phyloP scores from a whole-genome alignment of 2,888 invertebrate species.

The Amphipoea oculea region DNA sequence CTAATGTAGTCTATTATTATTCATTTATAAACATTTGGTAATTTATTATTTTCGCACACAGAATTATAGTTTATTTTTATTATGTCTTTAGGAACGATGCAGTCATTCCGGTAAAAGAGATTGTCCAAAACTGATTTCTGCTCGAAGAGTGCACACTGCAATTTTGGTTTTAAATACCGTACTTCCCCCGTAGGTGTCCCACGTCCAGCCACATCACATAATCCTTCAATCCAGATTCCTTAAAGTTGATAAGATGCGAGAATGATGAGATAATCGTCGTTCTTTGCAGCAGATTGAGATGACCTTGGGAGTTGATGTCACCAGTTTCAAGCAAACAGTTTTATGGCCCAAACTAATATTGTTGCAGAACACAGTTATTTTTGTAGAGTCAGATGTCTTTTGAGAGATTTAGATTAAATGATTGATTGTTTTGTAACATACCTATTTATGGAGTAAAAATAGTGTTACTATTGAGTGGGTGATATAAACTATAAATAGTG shows the following conservation, averaged over 20 bases:
- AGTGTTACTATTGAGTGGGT: neutral
- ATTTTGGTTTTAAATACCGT: neutral
- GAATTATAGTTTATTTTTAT: neutral
- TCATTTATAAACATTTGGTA: neutral
- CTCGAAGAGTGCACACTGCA: neutral
- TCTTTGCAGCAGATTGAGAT: constrained; percentile 51
- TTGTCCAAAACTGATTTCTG: too few relatives aligned
- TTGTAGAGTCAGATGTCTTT: constrained; percentile 28
- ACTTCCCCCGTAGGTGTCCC: constrained; percentile 1
- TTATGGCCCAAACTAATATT: constrained; percentile 57
- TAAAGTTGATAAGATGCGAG: constrained; percentile 40
- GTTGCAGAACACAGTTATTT: constrained; percentile 35
- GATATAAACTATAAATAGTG: neutral
- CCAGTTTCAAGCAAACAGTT: constrained; percentile 51
- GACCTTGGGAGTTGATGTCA: constrained; percentile 65
- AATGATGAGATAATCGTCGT: constrained; percentile 61
- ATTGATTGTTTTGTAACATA: constrained; percentile 12
- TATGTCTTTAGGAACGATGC: neutral
- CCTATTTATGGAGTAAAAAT: neutral
- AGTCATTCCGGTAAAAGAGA: neutral
- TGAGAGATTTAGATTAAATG: constrained; percentile 24
- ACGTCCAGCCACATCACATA: constrained; percentile 35
- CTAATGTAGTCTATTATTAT: neutral
- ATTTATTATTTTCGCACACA: neutral
- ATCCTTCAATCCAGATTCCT: constrained; percentile 53